phyloP scores from a whole-genome alignment of 1,140 invertebrate genomes.

The Drosophila ogumai region DNA sequence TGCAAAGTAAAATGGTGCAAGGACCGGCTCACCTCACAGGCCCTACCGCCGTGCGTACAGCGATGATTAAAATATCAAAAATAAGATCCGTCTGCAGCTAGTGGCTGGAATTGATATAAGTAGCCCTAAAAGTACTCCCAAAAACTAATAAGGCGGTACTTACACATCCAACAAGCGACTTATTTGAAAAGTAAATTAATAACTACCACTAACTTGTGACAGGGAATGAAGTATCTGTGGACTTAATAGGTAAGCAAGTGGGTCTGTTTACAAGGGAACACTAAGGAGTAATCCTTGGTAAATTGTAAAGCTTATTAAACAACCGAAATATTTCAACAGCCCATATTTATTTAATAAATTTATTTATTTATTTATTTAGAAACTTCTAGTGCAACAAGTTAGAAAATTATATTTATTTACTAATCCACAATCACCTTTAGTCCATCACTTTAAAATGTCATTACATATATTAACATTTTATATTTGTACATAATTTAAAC shows the following conservation, averaged over 20 bases:
- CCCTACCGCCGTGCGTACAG: conserved; percentile 51
- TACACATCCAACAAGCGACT: not conserved
- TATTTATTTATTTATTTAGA: too few species aligned
- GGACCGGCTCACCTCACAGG: conserved; percentile 34
- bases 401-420: too few species aligned
- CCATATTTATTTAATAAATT: too few species aligned
- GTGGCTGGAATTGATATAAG: conserved; percentile 15
- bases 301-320: not conserved
- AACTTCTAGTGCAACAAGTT: too few species aligned
- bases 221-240: not conserved
- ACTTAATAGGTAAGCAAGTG: not conserved
- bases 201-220: not conserved
- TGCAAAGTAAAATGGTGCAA: conserved; percentile 60
- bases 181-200: not conserved
- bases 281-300: not conserved
- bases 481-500: too few species aligned
- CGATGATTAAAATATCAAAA: conserved; percentile 79
- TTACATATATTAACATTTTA: too few species aligned
- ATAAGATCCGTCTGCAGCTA: conserved; percentile 46
- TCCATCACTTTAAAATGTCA: too few species aligned
- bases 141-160: conserved; percentile 19
- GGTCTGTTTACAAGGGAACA: not conserved
- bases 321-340: not conserved
- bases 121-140: not conserved
- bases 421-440: too few species aligned